Evolutionary conservation across 1,140 invertebrate species (phyloP), one percentile per base, ranked within the genome.

Genomic region (Drosophila micromelanica): DNA sequence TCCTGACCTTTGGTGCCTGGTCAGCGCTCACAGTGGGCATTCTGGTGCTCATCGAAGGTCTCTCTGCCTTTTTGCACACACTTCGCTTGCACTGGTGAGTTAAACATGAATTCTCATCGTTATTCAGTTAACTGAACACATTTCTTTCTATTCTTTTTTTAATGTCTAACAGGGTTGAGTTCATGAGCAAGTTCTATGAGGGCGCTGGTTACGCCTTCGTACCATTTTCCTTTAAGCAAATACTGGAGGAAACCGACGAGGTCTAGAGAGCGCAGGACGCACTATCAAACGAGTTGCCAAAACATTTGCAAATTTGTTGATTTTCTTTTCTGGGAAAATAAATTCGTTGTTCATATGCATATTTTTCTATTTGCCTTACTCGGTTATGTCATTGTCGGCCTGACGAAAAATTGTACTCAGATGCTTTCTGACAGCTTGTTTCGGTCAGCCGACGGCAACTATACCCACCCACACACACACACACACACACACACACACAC

Each of bases 41-140:
- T 90, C 94, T 99, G 1, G 96, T 99, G 62, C 93, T 99, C 23
- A 99, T 99, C 97, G 98, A 99, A 94, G 99, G 98, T 6, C 93
- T 99, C 2, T 99, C 98, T 17, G 98, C 99, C 55, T 99, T 99
- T 93, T 94, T 99, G 62, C 99, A 99, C 92, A 99, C 98, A 5
- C 94, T 99, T 48, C 97, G 98, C 93, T 94, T 99, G 68, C 99
- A 99, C 93, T 99, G 99, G 99, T 99, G 56, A 93, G 98, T 61
- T 38, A 1, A 5, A 9, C 0, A 30, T 5, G 27, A 32, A 1
- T 20, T 43, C 5, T 35, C 49, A 92, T 97, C 2, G 3, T 35
- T 38, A 15, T 27, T 32, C 3, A 32, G 0, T 4, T 81, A 98
- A 98, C 97, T 15, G 8, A 45, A 5, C 20, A n/a, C 23, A 13